Percentiles rank a stretch among this genome's conserved stretches.
phyloP scores from a whole-genome alignment of 2,888 invertebrate genomes.

The Altica lythri region DNA sequence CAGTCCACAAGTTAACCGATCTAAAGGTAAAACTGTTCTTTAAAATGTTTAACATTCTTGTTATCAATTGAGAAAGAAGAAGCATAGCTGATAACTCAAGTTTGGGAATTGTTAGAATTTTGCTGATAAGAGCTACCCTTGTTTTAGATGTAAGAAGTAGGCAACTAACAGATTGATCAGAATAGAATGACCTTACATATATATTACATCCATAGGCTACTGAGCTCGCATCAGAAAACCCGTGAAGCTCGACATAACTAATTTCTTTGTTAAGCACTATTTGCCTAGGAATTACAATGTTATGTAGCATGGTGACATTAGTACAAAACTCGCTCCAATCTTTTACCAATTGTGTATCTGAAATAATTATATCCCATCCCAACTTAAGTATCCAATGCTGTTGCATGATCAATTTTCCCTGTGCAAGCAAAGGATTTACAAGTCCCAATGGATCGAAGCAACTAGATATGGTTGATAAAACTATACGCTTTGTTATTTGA shows the following conservation, averaged over 20 bases:
- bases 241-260: constrained; percentile 23
- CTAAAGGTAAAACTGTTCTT: background rate
- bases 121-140: constrained; percentile 12
- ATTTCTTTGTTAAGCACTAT: constrained; percentile 1
- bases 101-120: constrained; percentile 17
- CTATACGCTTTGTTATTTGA: background rate
- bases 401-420: background rate
- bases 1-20: constrained; percentile 27
- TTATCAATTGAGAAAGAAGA: constrained; percentile 20
- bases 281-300: too few species aligned
- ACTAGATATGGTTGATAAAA: background rate
- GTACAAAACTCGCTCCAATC: too few species aligned
- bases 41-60: constrained; percentile 17
- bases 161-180: constrained; percentile 13
- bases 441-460: background rate
- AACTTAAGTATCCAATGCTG: background rate
- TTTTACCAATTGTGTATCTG: too few species aligned
- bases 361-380: background rate
- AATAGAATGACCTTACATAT: background rate
- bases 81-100: constrained; percentile 30
- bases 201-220: constrained; percentile 18
- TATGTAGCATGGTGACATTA: too few species aligned
- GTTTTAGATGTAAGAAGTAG: constrained; percentile 23
- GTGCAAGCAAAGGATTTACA: background rate
- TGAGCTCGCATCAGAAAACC: constrained; percentile 29